Base-by-base conservation (phyloP, 2,888 invertebrate genomes). In the Silvanus unidentatus region DNA sequence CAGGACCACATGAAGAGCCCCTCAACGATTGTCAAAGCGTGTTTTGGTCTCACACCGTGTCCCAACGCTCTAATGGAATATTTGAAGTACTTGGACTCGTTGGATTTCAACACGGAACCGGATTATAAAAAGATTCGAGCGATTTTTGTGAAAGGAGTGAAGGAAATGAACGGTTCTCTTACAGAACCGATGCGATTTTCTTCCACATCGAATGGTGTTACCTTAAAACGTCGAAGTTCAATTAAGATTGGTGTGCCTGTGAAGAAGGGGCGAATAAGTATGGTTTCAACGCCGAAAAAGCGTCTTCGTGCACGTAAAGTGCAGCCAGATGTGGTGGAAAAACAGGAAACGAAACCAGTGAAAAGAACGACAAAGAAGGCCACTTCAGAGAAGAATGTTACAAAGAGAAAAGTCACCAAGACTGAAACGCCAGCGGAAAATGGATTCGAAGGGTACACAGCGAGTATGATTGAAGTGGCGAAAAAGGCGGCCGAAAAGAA, bases 71-170 rank as follows among this genome's bases (percentile, higher is more conserved):
- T 88, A 1, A 69, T 73, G 9, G 77, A 81, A 41, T 88, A 79
- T 61, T 76, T 90, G 57, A 79, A 81, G 48, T 81, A 86, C 62
- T 77, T 89, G 2, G 74, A 78, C 39, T 75, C 77, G 30, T 55
- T 92, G 58, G 75, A 83, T 51, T 86, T 85, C 55, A 80, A 86
- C 58, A 81, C 84, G 12, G 70, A 69, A 10, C 89, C 91, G 0
- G 81, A 91, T 65, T 92, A 91, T 64, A 72, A 77, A 1, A 81
- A 84, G 65, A 82, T 86, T 51, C 76, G 80, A 11, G 76, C 79
- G 48, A 71, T 86, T 11, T 82, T 92, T 51, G 69, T 73, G 15
- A 71, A 71, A 35, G 88, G 82, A 10, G 69, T 92, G 1, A 82
- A 84, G 61, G 71, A 74, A 13, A 68, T 80, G 40, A 81, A 81